A percentile compares a stretch with the other conserved stretches of the same genome.
Conservation (phyloP, 2,113 vertebrate species). For the Hippocampus comes region DNA sequence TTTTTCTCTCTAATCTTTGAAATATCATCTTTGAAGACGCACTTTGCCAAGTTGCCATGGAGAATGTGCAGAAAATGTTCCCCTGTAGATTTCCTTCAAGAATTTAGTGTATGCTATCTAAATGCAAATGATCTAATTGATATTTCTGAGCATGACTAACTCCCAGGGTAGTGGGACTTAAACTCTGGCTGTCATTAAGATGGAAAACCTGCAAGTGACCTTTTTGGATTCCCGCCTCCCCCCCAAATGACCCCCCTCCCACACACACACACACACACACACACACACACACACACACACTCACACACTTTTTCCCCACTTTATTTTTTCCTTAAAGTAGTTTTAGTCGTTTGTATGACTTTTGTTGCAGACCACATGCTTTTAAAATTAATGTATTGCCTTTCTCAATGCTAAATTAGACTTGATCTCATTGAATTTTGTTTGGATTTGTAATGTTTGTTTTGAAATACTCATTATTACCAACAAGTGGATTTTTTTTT, state of each 20-base stretch:
- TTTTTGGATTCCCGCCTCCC: neutral
- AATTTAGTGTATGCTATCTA: conserved; percentile 48
- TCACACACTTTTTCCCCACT: neutral
- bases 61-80: conserved; percentile 31
- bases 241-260: too few species aligned
- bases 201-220: neutral
- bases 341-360: neutral
- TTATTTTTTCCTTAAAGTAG: neutral
- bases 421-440: neutral
- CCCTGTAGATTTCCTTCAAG: conserved; percentile 21
- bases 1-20: conserved; percentile 34
- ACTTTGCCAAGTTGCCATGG: conserved; percentile 28
- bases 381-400: neutral
- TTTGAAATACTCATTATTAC: neutral
- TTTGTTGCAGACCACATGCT: neutral
- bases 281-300: too few species aligned
- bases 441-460: neutral
- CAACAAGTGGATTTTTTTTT: neutral
- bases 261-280: too few species aligned
- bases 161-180: conserved; percentile 21
- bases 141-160: conserved; percentile 53
- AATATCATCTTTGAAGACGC: conserved; percentile 27
- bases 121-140: conserved; percentile 66
- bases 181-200: conserved; percentile 34
- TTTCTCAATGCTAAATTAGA: neutral